A percentile compares a stretch with the other conserved stretches of the same genome.
Conservation (phyloP, 2,797 vertebrate genomes). For the Ataeniobius toweri region DNA sequence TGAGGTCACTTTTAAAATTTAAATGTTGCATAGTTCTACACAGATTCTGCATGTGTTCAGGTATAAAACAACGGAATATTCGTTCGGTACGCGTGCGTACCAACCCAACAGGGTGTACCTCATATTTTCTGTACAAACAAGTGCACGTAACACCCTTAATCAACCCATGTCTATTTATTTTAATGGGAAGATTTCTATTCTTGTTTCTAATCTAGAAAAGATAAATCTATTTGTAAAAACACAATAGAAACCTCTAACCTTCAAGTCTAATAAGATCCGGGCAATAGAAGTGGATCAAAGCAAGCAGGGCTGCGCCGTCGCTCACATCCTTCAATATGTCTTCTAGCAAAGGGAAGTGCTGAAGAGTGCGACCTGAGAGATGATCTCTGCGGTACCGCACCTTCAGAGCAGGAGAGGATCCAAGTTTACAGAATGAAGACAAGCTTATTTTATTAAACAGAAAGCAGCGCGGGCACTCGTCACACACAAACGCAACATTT, state of each 20-base stretch:
- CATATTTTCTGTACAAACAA: too few relatives aligned
- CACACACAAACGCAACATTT: slow-evolving; percentile 23
- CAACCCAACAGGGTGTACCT: too few relatives aligned
- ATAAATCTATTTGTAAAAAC: neutral
- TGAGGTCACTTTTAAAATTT: too few relatives aligned
- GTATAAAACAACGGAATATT: too few relatives aligned
- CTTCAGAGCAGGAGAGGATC: slow-evolving; percentile 65
- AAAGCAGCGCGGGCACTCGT: slow-evolving; percentile 10
- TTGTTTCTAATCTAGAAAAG: neutral
- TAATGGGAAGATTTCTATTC: neutral
- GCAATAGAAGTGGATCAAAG: slow-evolving; percentile 94
- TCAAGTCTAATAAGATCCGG: slow-evolving; percentile 92
- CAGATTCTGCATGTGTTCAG: too few relatives aligned
- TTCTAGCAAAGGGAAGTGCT: slow-evolving; percentile 90
- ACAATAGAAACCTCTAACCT: slow-evolving; percentile 74
- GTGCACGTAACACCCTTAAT: too few relatives aligned
- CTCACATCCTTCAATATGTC: slow-evolving; percentile 91
- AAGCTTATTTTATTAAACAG: neutral
- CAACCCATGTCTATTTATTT: neutral
- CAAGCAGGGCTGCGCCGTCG: slow-evolving; percentile 88
- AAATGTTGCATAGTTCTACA: too few relatives aligned
- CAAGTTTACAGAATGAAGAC: neutral
- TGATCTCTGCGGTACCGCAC: slow-evolving; percentile 95
- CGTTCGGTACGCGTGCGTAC: too few relatives aligned
- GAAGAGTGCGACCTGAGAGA: slow-evolving; percentile 85